phyloP scores from a whole-genome alignment of 2,888 invertebrate species.

The Spodoptera picta region DNA sequence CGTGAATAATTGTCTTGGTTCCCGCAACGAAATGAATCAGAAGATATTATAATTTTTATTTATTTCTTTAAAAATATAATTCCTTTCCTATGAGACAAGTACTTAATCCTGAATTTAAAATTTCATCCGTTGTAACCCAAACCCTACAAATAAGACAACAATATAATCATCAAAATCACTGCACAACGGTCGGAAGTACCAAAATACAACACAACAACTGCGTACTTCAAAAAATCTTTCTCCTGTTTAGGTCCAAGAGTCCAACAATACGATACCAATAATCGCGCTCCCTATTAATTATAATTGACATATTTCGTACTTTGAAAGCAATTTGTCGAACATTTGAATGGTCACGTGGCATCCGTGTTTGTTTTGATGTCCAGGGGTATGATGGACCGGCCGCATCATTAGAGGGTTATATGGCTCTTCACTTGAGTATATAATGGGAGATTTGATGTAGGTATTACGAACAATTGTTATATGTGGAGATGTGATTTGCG shows the following conservation, averaged over 20 bases:
- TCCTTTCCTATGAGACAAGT: too few species aligned
- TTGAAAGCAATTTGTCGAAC: conserved; percentile 79
- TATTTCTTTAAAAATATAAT: too few species aligned
- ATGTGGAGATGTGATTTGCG: background rate
- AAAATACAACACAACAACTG: conserved; percentile 35
- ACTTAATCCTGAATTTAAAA: background rate
- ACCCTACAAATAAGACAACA: conserved; percentile 15
- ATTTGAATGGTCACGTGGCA: conserved; percentile 79
- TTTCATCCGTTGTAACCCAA: background rate
- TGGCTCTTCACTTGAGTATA: conserved; percentile 59
- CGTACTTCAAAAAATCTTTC: conserved; percentile 45
- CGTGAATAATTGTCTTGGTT: too few species aligned
- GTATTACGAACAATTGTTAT: conserved; percentile 2
- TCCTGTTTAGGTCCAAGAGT: conserved; percentile 27
- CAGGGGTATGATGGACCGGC: conserved; percentile 72
- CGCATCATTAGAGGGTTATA: conserved; percentile 69
- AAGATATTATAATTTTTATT: too few species aligned
- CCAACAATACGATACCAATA: conserved; percentile 67
- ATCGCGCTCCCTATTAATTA: conserved; percentile 84
- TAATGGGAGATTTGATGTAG: conserved; percentile 47
- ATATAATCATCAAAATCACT: conserved; percentile 41
- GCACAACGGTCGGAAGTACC: conserved; percentile 36
- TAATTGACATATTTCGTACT: conserved; percentile 87
- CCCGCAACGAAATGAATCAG: too few species aligned
- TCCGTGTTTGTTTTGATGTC: conserved; percentile 85